phyloP scores from a whole-genome alignment of 2,797 vertebrate genomes.

The Melanotaenia nigrans region DNA sequence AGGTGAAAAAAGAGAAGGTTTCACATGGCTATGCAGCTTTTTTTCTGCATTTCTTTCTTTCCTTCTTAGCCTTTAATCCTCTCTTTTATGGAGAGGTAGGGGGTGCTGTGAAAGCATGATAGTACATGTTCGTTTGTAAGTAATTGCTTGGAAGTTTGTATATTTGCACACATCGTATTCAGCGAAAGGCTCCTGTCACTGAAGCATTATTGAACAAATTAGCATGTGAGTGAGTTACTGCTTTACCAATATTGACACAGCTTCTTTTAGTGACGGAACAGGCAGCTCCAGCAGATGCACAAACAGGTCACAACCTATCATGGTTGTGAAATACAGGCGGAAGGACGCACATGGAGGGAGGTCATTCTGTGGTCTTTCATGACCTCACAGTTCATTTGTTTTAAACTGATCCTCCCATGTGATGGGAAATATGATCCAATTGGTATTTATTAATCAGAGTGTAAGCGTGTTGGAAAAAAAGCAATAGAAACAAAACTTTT shows the following conservation, averaged over 20 bases:
- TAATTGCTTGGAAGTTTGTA: constrained; percentile 32
- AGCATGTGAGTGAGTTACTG: constrained; percentile 58
- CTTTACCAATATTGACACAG: constrained; percentile 72
- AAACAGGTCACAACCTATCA: constrained; percentile 53
- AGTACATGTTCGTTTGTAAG: constrained; percentile 25
- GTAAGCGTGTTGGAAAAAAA: too few species aligned
- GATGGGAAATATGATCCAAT: too few species aligned
- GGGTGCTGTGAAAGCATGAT: constrained; percentile 13
- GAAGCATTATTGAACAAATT: constrained; percentile 48
- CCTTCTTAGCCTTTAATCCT: not conserved
- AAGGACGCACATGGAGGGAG: constrained; percentile 29
- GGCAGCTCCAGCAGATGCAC: constrained; percentile 52
- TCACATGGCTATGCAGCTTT: not conserved
- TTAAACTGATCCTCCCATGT: not conserved
- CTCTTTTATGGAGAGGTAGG: not conserved
- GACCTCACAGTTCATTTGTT: constrained; percentile 8
- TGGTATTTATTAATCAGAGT: too few species aligned
- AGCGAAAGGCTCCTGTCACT: constrained; percentile 49
- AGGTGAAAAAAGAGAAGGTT: not conserved
- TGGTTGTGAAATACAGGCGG: constrained; percentile 57
- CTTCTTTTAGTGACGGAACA: constrained; percentile 42
- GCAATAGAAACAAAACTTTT: too few species aligned
- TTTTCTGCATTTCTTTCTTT: not conserved
- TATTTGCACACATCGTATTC: constrained; percentile 51
- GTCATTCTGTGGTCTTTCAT: constrained; percentile 11